phyloP scores from a whole-genome alignment of 2,113 vertebrate genomes.

The Zingel zingel region DNA sequence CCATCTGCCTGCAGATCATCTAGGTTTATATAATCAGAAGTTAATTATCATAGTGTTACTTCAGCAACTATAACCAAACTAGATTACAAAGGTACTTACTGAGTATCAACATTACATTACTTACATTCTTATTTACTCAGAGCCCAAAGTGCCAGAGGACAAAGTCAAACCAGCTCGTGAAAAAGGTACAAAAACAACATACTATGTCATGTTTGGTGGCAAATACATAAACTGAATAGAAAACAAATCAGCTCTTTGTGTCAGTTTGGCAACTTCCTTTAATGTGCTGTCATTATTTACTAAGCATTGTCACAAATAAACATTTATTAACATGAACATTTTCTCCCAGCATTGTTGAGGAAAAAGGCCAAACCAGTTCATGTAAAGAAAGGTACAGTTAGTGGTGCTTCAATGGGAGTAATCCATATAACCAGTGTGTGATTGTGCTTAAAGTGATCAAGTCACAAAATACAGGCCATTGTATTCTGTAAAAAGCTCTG shows the following conservation, averaged over 20 bases:
- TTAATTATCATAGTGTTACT: neutral
- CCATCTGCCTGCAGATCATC: conserved; percentile 14
- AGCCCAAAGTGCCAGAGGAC: conserved; percentile 45
- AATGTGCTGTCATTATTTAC: neutral
- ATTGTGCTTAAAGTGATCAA: neutral
- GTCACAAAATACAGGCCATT: neutral
- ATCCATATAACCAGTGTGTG: neutral
- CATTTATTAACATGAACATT: conserved; percentile 1
- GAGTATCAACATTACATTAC: neutral
- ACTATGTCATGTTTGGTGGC: neutral
- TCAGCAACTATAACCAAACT: neutral
- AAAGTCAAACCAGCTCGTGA: conserved; percentile 58
- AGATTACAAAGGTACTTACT: neutral
- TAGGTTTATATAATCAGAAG: neutral
- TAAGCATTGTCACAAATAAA: neutral
- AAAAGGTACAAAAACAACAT: conserved; percentile 48
- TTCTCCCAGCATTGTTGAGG: conserved; percentile 16
- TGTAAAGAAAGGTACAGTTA: conserved; percentile 36
- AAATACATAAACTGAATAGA: neutral
- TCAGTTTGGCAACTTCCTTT: neutral
- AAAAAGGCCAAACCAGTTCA: conserved; percentile 32
- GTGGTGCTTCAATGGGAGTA: neutral
- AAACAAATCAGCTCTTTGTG: neutral
- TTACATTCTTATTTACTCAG: conserved; percentile 48
- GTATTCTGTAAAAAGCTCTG: neutral